Conservation (phyloP, 2,797 vertebrate species). For the Atherinosoma microstoma region DNA sequence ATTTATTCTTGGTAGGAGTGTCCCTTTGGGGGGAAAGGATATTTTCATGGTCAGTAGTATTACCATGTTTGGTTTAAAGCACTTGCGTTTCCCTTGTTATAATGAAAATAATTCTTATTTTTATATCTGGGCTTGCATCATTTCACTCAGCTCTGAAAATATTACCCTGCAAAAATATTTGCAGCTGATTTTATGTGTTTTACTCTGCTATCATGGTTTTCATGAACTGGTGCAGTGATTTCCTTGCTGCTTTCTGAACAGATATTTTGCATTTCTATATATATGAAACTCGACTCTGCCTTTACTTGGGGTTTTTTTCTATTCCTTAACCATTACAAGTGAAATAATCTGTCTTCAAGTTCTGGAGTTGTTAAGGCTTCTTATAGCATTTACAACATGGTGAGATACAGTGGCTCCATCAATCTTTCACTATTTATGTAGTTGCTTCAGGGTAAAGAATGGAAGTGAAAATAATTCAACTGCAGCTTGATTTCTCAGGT, state of each 20-base stretch:
- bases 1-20: conserved; percentile 15
- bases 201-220: neutral
- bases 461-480: conserved; percentile 52
- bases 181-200: neutral
- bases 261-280: neutral
- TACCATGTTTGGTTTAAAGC: neutral
- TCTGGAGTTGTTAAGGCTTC: conserved; percentile 33
- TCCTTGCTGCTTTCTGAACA: neutral
- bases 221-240: neutral
- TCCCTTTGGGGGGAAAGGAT: conserved; percentile 29
- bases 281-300: neutral
- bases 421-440: conserved; percentile 61
- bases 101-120: neutral
- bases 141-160: neutral
- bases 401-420: conserved; percentile 49
- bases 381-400: conserved; percentile 50
- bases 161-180: neutral
- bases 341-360: conserved; percentile 21
- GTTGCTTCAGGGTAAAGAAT: conserved; percentile 58
- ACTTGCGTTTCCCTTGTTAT: neutral
- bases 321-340: conserved; percentile 14
- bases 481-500: conserved; percentile 55
- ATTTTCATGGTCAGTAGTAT: conserved; percentile 17
- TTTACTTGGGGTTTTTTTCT: conserved; percentile 3
- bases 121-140: neutral